Percentiles rank a stretch among this genome's conserved stretches.
Conservation (phyloP, 2,113 vertebrate genomes). For the Varanus komodoensis region DNA sequence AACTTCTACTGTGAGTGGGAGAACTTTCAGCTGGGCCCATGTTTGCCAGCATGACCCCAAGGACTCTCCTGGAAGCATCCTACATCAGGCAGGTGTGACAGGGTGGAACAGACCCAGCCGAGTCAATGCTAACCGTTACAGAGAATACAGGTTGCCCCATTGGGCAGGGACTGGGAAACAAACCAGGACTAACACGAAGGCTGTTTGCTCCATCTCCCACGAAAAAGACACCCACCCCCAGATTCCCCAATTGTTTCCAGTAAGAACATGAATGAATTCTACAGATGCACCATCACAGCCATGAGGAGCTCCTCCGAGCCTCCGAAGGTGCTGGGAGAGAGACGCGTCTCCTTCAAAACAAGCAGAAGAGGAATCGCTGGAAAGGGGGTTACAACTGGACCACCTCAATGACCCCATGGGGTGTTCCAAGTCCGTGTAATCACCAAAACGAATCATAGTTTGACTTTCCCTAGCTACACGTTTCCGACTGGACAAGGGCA, state of each 20-base stretch:
- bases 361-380: constrained; percentile 12
- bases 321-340: constrained; percentile 51
- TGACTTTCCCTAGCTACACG: constrained; percentile 42
- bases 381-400: constrained; percentile 54
- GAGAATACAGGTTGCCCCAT: constrained; percentile 76
- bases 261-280: constrained; percentile 55
- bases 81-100: neutral
- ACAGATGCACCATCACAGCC: constrained; percentile 53
- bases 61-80: neutral
- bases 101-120: neutral
- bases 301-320: constrained; percentile 62
- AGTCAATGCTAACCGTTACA: constrained; percentile 55
- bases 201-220: constrained; percentile 59
- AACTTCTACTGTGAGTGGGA: neutral
- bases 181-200: constrained; percentile 48
- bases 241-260: constrained; percentile 29
- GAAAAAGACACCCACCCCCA: constrained; percentile 42
- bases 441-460: constrained; percentile 40
- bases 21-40: neutral
- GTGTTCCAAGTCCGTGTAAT: constrained; percentile 25
- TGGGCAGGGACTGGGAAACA: constrained; percentile 61
- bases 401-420: constrained; percentile 1
- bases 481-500: constrained; percentile 63
- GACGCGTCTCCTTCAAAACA: constrained; percentile 62
- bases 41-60: neutral